phyloP scores from a whole-genome alignment of 2,888 invertebrate genomes.

The Hofmannophila pseudospretella region DNA sequence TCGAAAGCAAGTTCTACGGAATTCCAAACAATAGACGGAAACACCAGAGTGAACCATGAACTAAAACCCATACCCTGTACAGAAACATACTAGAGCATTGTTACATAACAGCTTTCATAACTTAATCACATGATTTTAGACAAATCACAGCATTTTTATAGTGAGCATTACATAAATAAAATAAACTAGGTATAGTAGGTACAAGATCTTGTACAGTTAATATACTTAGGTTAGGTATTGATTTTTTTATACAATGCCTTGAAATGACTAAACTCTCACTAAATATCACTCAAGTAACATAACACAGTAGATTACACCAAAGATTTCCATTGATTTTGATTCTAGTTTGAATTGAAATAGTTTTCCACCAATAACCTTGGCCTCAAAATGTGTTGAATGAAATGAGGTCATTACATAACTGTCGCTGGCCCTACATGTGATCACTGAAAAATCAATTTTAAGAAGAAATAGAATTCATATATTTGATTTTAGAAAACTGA shows the following conservation, averaged over 20 bases:
- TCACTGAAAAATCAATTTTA: constrained; percentile 21
- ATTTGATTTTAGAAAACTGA: constrained; percentile 23
- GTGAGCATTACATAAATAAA: constrained; percentile 33
- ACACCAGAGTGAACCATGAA: neutral
- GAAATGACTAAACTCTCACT: constrained; percentile 22
- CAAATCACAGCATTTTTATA: constrained; percentile 43
- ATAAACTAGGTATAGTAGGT: constrained; percentile 36
- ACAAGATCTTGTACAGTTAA: constrained; percentile 25
- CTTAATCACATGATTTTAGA: constrained; percentile 63
- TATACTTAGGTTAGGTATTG: constrained; percentile 19
- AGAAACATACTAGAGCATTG: constrained; percentile 32
- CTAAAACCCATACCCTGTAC: constrained; percentile 3
- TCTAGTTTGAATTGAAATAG: constrained; percentile 7
- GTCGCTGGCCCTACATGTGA: constrained; percentile 35
- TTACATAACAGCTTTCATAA: constrained; percentile 59
- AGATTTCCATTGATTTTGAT: constrained; percentile 19
- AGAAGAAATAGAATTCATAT: constrained; percentile 2
- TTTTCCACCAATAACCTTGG: constrained; percentile 41
- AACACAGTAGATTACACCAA: constrained; percentile 16
- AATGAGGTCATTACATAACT: constrained; percentile 61
- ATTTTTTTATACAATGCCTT: constrained; percentile 20
- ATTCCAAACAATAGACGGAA: neutral
- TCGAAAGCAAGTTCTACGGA: neutral
- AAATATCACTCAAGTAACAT: constrained; percentile 16
- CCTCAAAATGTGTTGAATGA: constrained; percentile 35